Base-by-base conservation (phyloP, 2,797 vertebrate genomes). In the Zenarchopterus dispar region DNA sequence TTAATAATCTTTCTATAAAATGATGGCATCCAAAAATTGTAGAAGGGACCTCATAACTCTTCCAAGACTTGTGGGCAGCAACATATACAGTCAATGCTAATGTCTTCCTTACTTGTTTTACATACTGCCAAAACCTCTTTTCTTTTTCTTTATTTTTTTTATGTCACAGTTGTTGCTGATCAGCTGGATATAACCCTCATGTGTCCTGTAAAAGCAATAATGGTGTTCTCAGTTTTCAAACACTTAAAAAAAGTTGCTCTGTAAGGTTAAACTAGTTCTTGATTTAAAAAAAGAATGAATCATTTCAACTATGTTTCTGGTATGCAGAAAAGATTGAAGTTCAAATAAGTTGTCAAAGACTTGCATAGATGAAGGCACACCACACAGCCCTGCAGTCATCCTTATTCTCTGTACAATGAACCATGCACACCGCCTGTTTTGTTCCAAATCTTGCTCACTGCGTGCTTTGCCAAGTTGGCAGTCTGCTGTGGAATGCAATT, bases 371-470 rank as follows among this genome's bases (percentile, higher is more conserved):
- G 65, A 9, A 59, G 33, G 9, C 10, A 36, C 33, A 36, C 9
- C 39, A 62, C 48, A 52, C 52, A 52, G 58, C 63, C 46, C 71
- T 19, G 21, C 18, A 22, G 69, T 75, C 28, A 51, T 76, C 72
- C 64, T 72, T 67, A 67, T 88, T 84, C 73, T 82, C 67, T 77
- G 78, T 83, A 78, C 84, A 86, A 83, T 85, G 67, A 85, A 80
- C 61, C 74, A 57, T 82, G 49, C 42, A 67, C 67, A 71, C 73
- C 70, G 73, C 47, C 56, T 58, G 74, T 78, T 80, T 69, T 77
- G 65, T 70, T 86, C 48, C 11, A 36, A 36, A 36, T 36, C 33
- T 74, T 56, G 54, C 60, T 83, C 73, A 80, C 58, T 73, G 69
- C 23, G 8, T 65, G 74, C 71, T 73, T 67, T 84, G 78, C 82